Conservation (phyloP, 2,888 invertebrate species). For the Diachrysia chrysitis region DNA sequence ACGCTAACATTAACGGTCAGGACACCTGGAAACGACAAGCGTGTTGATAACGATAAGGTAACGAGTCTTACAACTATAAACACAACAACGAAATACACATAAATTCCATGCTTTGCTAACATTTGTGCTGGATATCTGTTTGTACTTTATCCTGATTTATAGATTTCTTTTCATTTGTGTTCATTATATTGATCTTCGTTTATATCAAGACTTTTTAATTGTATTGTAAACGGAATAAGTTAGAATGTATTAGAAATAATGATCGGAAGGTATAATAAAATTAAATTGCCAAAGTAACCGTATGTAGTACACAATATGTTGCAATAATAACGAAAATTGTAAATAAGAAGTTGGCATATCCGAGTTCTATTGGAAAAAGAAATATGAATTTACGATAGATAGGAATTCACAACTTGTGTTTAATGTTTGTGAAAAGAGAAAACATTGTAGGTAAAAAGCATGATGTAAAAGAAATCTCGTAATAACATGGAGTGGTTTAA, state of each 20-base stretch:
- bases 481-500: constrained; percentile 18
- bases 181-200: constrained; percentile 3
- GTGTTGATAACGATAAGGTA: constrained; percentile 60
- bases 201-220: constrained; percentile 24
- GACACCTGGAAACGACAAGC: constrained; percentile 91
- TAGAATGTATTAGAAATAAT: constrained; percentile 34
- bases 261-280: constrained; percentile 45
- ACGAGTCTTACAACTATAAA: constrained; percentile 39
- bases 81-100: constrained; percentile 68
- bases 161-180: constrained; percentile 41
- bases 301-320: constrained; percentile 35
- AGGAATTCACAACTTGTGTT: constrained; percentile 70
- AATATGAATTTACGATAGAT: constrained; percentile 57
- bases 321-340: constrained; percentile 58
- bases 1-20: constrained; percentile 98
- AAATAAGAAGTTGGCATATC: constrained; percentile 67
- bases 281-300: constrained; percentile 45
- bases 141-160: constrained; percentile 21
- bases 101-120: constrained; percentile 61
- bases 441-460: constrained; percentile 70
- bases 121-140: constrained; percentile 58
- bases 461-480: constrained; percentile 52
- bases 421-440: constrained; percentile 89
- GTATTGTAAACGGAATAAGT: constrained; percentile 24
- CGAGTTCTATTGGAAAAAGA: constrained; percentile 58